Base-by-base conservation (phyloP, 2,888 invertebrate species). In the Drosophila stalkeri region DNA sequence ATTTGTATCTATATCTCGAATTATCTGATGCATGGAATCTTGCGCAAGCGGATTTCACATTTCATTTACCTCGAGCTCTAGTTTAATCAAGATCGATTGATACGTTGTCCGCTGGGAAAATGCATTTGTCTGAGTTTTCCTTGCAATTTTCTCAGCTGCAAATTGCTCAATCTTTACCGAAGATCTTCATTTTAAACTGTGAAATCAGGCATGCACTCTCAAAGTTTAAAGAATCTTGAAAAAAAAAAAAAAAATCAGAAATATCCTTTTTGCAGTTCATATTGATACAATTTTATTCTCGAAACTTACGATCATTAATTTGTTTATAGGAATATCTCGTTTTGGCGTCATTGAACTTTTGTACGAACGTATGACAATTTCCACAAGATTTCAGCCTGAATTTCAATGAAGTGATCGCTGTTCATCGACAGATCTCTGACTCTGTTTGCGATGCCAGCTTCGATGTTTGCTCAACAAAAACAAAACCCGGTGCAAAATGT, bases 391-490 rank as follows among this genome's bases (percentile, higher is more conserved):
- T 47, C 49, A 46, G 49, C 27, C 52, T 57, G n/a, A 35, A 57
- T 60, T 71, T 52, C 57, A 41, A 41, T 41, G 44, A 12, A 20
- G 6, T 6, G 44, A 44, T 23, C 46, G 14, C 23, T 4, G 66
- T 47, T 55, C 49, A 37, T 18, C 51, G 49, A 41, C 67, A 64
- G 80, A 82, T 82, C 74, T 51, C 39, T 2, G 31, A 56, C 63
- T 86, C 61, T 88, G 83, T 83, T 83, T 83, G 71, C 71, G 27
- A 23, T 60, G 66, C 61, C 71, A 66, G 52, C n/a, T 59, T 41
- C 62, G 69, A 31, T 89, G 82, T 85, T 85, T 85, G 89, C 55
- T 71, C 79, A 85, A 84, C 27, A 85, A 84, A 79, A 79, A 86
- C 87, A 89, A 55, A 78, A 62, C 61, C 54, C 73, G 61, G 41